These are phyloP conservation scores for Lethenteron camtschaticum DNA, from an alignment of 2,113 vertebrate genomes.

Conservation along the genomic window DNA sequence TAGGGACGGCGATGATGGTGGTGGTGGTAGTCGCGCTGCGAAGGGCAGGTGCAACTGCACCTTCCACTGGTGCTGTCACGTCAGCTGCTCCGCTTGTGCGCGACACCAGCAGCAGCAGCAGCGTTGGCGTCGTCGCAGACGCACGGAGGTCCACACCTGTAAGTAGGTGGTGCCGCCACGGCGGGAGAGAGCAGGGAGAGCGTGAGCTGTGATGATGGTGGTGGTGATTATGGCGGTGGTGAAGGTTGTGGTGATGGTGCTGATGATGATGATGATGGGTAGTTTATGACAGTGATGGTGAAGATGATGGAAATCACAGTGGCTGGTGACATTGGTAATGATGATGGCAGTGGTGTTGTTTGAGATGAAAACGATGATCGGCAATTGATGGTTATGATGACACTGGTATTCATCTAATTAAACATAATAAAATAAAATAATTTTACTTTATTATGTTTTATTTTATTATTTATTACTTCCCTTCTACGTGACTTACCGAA, in stretches of 20 bases:
- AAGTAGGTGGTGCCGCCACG: neutral
- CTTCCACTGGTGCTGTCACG: constrained; percentile 99
- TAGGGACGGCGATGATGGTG: too few species aligned
- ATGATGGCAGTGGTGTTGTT: neutral
- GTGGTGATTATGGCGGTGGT: neutral
- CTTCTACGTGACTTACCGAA: too few species aligned
- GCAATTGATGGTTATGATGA: neutral
- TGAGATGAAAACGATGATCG: neutral
- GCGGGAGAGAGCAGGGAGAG: neutral
- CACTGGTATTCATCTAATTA: too few species aligned
- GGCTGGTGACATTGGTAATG: neutral
- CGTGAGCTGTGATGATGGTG: neutral
- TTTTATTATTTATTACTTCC: too few species aligned
- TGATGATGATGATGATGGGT: neutral
- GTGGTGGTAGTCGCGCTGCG: constrained; percentile 39
- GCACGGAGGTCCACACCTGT: neutral
- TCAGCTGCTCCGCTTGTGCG: constrained; percentile 39
- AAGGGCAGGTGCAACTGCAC: constrained; percentile 92
- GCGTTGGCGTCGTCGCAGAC: neutral
- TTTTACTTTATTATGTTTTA: too few species aligned
- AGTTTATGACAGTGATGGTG: neutral
- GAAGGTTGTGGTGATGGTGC: neutral
- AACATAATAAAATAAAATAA: too few species aligned
- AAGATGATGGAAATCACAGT: neutral
- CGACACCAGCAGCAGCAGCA: neutral